A percentile compares a stretch with the other conserved stretches of the same genome.
These are phyloP conservation scores for Pachydiplax longipennis DNA, from an alignment of 2,888 invertebrate species.

Conservation along the genomic window DNA sequence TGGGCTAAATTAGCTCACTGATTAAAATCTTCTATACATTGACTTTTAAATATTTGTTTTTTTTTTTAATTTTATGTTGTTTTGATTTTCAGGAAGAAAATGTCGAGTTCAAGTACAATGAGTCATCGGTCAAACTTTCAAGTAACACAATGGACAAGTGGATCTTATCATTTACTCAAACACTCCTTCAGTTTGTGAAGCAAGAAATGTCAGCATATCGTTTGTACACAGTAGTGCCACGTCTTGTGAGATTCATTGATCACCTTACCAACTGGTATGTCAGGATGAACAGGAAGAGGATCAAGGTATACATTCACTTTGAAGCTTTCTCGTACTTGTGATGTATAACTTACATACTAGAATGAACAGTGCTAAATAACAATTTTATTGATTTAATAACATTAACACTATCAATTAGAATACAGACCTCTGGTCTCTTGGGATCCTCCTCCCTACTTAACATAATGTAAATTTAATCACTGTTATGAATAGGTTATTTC, in stretches of 20 bases:
- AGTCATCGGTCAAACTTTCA: constrained; percentile 55
- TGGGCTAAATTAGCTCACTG: too few species aligned
- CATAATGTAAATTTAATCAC: too few species aligned
- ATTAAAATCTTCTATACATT: too few species aligned
- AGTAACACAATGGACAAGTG: constrained; percentile 94
- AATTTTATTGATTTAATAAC: too few species aligned
- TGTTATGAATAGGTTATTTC: too few species aligned
- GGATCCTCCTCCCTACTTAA: too few species aligned
- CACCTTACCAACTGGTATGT: constrained; percentile 99
- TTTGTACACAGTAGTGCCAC: constrained; percentile 93
- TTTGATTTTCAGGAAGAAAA: constrained; percentile 58
- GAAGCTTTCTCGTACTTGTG: too few species aligned
- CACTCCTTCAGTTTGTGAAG: constrained; percentile 84
- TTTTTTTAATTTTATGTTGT: not conserved
- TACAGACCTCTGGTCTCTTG: too few species aligned
- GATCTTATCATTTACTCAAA: constrained; percentile 97
- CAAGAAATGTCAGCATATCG: constrained; percentile 94
- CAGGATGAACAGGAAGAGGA: constrained; percentile 91
- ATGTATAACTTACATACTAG: too few species aligned
- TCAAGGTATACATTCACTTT: constrained; percentile 67
- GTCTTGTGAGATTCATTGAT: constrained; percentile 94
- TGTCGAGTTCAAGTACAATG: constrained; percentile 58
- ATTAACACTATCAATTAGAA: too few species aligned
- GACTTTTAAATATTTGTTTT: too few species aligned
- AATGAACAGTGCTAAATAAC: too few species aligned